A percentile compares a stretch with the other conserved stretches of the same genome.
Evolutionary conservation across 2,113 vertebrate genomes (phyloP).

Genomic region (Acinonyx jubatus): DNA sequence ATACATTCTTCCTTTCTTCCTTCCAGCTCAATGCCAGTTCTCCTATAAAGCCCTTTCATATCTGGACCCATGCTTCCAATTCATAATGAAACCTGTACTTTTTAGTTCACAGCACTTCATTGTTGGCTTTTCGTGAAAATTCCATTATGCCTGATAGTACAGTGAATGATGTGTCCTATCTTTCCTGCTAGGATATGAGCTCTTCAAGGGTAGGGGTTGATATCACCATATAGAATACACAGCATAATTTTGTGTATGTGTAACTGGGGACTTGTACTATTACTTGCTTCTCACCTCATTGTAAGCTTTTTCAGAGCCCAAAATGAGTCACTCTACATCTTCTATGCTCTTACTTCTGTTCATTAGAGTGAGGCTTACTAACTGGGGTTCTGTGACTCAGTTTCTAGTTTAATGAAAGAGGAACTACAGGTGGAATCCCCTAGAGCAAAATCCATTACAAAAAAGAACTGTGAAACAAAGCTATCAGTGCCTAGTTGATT

Average conservation of each 20-base stretch:
- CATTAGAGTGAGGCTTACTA: neutral
- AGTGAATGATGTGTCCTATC: neutral
- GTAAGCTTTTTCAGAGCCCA: constrained; percentile 1
- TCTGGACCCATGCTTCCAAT: neutral
- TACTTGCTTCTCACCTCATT: neutral
- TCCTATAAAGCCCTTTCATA: neutral
- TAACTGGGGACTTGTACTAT: neutral
- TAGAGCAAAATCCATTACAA: constrained; percentile 38
- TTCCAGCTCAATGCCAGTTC: neutral
- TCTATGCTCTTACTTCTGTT: neutral
- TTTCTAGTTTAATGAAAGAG: constrained; percentile 29
- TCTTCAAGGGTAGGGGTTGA: neutral
- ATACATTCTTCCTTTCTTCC: neutral
- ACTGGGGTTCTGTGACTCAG: neutral
- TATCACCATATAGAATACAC: neutral
- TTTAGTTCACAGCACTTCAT: neutral
- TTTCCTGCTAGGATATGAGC: neutral
- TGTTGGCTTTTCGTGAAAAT: neutral
- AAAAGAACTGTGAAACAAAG: constrained; percentile 32
- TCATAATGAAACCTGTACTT: neutral
- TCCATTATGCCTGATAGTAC: neutral
- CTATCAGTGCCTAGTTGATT: neutral
- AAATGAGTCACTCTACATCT: constrained; percentile 24
- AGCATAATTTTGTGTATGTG: neutral
- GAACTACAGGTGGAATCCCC: constrained; percentile 23